These are phyloP conservation scores for Cremastinae sp. DNA, from an alignment of 2,888 invertebrate species.

Conservation along the genomic window DNA sequence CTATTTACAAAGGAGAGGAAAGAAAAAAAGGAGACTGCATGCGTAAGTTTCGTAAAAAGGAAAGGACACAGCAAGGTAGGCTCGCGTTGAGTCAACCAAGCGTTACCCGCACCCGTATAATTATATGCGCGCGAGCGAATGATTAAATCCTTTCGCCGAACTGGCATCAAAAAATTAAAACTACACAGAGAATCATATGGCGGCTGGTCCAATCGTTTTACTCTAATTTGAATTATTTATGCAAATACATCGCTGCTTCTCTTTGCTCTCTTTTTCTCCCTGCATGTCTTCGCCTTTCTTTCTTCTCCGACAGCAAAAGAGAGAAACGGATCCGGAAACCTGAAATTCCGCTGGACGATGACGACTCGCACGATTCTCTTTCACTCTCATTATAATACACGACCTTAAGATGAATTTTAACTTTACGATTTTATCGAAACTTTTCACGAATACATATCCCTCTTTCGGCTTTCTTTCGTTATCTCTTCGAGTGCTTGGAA, in stretches of 20 bases:
- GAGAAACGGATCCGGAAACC: constrained; percentile 49
- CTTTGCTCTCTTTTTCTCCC: too few relatives aligned
- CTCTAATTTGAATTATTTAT: constrained; percentile 41
- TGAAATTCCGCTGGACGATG: constrained; percentile 50
- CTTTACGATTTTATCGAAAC: constrained; percentile 28
- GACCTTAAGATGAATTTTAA: background rate
- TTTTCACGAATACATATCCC: constrained; percentile 19
- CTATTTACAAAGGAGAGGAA: background rate
- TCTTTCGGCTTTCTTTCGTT: background rate
- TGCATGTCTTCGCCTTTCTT: background rate
- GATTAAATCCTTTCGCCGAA: constrained; percentile 37
- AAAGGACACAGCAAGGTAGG: constrained; percentile 32
- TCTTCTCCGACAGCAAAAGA: constrained; percentile 11
- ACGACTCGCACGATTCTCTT: constrained; percentile 51
- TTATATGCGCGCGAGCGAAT: constrained; percentile 7
- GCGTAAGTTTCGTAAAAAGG: constrained; percentile 38
- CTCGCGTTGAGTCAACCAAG: constrained; percentile 34
- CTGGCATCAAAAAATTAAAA: constrained; percentile 24
- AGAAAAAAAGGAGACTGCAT: constrained; percentile 13
- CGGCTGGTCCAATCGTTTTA: constrained; percentile 19
- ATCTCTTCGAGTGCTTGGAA: constrained; percentile 1
- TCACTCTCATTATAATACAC: constrained; percentile 49
- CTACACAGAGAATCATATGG: constrained; percentile 20
- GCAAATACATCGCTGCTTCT: background rate
- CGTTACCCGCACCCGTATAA: constrained; percentile 34